These are phyloP conservation scores for Trigoniulus corallinus DNA, from an alignment of 1,140 invertebrate species.

Conservation along the genomic window DNA sequence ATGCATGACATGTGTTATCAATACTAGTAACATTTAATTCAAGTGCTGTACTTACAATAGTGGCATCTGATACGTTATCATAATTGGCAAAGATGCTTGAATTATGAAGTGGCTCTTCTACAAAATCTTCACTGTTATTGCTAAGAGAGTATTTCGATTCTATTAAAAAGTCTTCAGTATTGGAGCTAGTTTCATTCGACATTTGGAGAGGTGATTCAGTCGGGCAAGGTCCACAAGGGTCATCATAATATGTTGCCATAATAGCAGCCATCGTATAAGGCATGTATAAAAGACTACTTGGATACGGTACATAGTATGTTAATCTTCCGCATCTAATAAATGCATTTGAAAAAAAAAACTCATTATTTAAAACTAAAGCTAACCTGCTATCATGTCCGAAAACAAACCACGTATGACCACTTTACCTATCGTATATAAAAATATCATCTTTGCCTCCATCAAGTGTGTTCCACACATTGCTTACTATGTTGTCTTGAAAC, in stretches of 20 bases:
- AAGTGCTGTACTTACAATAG: too few species aligned
- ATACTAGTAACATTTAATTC: too few species aligned
- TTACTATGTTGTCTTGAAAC: constrained; percentile 19
- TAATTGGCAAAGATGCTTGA: too few species aligned
- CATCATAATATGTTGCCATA: constrained; percentile 14
- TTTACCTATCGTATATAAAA: constrained; percentile 24
- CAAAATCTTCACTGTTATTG: too few species aligned
- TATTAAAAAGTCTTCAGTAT: too few species aligned
- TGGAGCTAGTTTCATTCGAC: too few species aligned
- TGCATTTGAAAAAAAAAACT: constrained; percentile 1
- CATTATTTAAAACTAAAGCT: background rate
- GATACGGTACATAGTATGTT: constrained; percentile 19
- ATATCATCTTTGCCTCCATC: constrained; percentile 23
- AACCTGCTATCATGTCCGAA: background rate
- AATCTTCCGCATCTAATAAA: constrained; percentile 20
- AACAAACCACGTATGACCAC: background rate
- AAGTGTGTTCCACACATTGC: constrained; percentile 17
- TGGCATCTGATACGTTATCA: too few species aligned
- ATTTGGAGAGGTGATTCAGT: background rate
- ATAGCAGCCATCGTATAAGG: constrained; percentile 16
- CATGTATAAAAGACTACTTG: constrained; percentile 17
- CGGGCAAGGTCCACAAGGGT: constrained; percentile 13
- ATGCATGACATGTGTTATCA: too few species aligned
- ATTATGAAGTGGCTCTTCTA: too few species aligned
- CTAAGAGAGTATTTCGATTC: too few species aligned